Evolutionary conservation across 2,888 invertebrate genomes (phyloP).

Genomic region (Chironomus riparius): DNA sequence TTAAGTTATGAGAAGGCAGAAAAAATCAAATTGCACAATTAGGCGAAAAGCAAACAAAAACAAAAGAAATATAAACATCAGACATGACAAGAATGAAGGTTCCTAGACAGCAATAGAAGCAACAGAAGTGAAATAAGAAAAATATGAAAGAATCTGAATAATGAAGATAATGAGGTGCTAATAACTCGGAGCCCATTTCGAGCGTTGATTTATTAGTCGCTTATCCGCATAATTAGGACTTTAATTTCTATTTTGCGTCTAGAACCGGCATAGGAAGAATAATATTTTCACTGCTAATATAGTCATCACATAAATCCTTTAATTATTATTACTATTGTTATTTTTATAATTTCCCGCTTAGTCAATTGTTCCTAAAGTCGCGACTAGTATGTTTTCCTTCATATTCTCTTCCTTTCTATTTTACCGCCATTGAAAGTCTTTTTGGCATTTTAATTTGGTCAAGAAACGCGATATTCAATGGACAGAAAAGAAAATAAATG

Average conservation of each 20-base stretch:
- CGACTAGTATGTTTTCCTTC: background rate
- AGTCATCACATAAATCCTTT: background rate
- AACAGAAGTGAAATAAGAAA: background rate
- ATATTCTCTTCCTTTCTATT: background rate
- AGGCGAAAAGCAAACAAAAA: background rate
- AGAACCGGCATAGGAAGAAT: background rate
- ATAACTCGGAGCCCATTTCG: background rate
- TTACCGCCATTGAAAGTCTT: background rate
- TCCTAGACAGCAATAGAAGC: background rate
- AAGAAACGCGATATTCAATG: background rate
- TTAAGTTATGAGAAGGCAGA: background rate
- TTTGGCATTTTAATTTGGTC: background rate
- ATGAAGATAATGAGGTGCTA: background rate
- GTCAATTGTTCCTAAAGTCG: background rate
- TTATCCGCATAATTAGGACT: background rate
- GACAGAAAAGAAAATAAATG: background rate
- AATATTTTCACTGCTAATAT: background rate
- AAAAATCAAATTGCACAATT: background rate
- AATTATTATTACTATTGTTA: background rate
- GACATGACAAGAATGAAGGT: too few relatives aligned
- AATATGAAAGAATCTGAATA: background rate
- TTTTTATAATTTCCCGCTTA: background rate
- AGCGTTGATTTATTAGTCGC: background rate
- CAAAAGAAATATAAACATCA: too few relatives aligned
- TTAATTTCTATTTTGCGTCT: background rate